Evolutionary conservation across 2,888 invertebrate genomes (phyloP).

Genomic region (Idaea aversata): DNA sequence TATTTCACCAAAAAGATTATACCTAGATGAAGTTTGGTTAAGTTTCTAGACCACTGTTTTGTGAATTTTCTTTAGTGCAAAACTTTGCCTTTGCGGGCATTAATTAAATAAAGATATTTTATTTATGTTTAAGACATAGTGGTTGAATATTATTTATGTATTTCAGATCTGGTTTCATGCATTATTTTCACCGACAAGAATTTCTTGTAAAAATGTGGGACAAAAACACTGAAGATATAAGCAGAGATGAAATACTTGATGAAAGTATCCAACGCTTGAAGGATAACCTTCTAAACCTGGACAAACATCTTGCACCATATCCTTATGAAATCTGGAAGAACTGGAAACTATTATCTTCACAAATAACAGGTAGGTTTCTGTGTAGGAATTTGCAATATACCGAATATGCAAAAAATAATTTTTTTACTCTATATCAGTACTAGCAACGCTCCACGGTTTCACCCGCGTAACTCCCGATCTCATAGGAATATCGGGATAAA

Average conservation of each 20-base stretch:
- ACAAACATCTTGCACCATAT: slow-evolving; percentile 92
- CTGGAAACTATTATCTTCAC: slow-evolving; percentile 89
- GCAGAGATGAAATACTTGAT: slow-evolving; percentile 82
- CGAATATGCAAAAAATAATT: no score
- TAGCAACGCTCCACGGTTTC: no score
- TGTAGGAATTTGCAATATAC: neutral
- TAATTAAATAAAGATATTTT: no score
- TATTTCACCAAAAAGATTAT: no score
- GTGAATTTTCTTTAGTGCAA: no score
- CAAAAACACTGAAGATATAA: slow-evolving; percentile 86
- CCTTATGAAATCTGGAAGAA: slow-evolving; percentile 93
- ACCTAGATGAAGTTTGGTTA: no score
- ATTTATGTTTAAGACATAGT: no score
- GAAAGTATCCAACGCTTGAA: slow-evolving; percentile 83
- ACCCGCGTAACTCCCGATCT: no score
- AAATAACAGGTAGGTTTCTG: slow-evolving; percentile 79
- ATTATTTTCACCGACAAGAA: slow-evolving; percentile 90
- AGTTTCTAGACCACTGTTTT: no score
- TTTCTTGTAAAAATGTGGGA: slow-evolving; percentile 95
- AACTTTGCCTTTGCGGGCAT: no score
- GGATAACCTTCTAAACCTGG: slow-evolving; percentile 85
- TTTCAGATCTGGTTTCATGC: slow-evolving; percentile 89
- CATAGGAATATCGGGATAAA: no score
- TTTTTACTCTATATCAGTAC: no score
- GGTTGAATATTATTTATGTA: neutral